These are phyloP conservation scores for Spizella passerina DNA, from an alignment of 2,797 vertebrate species.

Conservation along the genomic window DNA sequence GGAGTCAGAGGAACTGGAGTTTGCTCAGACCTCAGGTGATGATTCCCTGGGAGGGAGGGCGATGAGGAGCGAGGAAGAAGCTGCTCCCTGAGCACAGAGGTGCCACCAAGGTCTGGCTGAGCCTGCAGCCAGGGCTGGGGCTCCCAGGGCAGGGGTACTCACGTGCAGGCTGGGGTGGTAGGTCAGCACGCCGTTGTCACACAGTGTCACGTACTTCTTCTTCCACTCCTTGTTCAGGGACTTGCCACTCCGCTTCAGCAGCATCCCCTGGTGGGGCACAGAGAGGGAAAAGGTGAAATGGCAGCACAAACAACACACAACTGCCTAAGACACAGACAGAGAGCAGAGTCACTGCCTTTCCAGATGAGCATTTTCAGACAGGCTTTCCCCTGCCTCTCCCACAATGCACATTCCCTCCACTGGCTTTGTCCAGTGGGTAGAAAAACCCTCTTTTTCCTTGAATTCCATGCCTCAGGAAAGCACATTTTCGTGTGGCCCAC, in stretches of 20 bases:
- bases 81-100: background rate
- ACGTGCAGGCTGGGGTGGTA: conserved; percentile 97
- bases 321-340: background rate
- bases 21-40: background rate
- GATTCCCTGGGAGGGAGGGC: background rate
- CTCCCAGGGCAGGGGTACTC: conserved; percentile 28
- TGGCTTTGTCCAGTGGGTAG: background rate
- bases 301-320: background rate
- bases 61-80: background rate
- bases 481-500: background rate
- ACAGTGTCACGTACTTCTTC: conserved; percentile 97
- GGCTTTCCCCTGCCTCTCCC: background rate
- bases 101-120: no score
- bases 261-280: conserved; percentile 86
- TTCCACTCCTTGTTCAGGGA: conserved; percentile 98
- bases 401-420: accelerated
- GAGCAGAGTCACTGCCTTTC: background rate
- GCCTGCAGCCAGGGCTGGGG: accelerated
- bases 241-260: conserved; percentile 94
- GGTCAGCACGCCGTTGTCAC: conserved; percentile 94
- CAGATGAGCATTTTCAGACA: background rate
- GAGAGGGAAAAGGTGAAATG: background rate
- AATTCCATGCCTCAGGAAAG: background rate
- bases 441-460: background rate
- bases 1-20: background rate